Conservation (phyloP, 23 tunicate genomes). For the Clavelina lepadiformis region DNA sequence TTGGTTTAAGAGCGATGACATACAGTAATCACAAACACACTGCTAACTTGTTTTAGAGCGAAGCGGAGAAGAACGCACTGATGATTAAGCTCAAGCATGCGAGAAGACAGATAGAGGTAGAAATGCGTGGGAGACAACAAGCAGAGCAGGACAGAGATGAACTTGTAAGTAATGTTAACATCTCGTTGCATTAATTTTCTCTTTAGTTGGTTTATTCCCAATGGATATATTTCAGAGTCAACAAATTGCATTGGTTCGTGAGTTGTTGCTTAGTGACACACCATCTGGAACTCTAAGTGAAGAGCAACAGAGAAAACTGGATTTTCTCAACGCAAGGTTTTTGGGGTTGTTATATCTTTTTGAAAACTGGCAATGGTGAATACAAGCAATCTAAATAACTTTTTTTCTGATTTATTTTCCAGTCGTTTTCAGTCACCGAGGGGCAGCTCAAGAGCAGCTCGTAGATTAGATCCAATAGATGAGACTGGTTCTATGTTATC, state of each 20-base stretch:
- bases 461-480: conserved; percentile 70
- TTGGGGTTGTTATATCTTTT: not conserved
- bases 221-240: conserved; percentile 33
- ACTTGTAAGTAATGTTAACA: conserved; percentile 30
- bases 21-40: not conserved
- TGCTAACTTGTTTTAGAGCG: conserved; percentile 52
- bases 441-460: conserved; percentile 25
- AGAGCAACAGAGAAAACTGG: conserved; percentile 89
- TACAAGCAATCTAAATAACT: too few relatives aligned
- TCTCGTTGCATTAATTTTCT: not conserved
- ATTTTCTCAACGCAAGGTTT: conserved; percentile 68
- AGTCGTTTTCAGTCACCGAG: conserved; percentile 56
- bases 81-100: conserved; percentile 91
- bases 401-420: not conserved
- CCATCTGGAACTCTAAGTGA: conserved; percentile 55
- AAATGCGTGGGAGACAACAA: conserved; percentile 60
- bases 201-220: too few relatives aligned
- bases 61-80: conserved; percentile 83
- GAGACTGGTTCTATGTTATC: conserved; percentile 86
- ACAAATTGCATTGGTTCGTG: conserved; percentile 81
- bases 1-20: too few relatives aligned
- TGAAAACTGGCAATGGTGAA: too few relatives aligned
- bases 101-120: conserved; percentile 83
- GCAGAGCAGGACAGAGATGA: conserved; percentile 94
- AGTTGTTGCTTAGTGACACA: conserved; percentile 58